Percentiles rank a stretch among this genome's conserved stretches.
Conservation (phyloP, 2,888 invertebrate species). For the Lasius fuliginosus region DNA sequence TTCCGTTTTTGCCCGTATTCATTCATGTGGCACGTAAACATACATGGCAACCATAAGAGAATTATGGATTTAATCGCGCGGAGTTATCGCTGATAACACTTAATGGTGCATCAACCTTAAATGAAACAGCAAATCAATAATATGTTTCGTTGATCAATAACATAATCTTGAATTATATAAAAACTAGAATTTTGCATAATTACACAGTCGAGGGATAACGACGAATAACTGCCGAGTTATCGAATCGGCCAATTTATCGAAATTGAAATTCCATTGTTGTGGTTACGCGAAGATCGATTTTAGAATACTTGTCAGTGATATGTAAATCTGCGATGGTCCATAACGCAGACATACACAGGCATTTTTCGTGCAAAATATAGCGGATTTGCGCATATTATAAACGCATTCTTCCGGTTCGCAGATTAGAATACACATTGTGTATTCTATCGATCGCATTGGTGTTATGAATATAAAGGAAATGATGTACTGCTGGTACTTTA, state of each 20-base stretch:
- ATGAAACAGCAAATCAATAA: conserved; percentile 2
- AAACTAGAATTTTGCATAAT: not conserved
- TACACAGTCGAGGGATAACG: not conserved
- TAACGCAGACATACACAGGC: not conserved
- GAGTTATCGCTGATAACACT: conserved; percentile 4
- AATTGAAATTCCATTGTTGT: conserved; percentile 25
- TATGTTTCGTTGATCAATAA: not conserved
- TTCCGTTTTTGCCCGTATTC: conserved; percentile 72
- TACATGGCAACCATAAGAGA: not conserved
- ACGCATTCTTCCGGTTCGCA: not conserved
- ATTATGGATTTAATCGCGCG: conserved; percentile 19
- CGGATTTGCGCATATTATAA: not conserved
- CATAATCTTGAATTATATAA: not conserved
- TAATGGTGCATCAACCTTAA: not conserved
- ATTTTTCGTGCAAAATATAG: not conserved
- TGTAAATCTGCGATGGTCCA: not conserved
- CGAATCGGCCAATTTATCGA: not conserved
- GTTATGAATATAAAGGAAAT: not conserved
- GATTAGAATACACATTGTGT: conserved; percentile 24
- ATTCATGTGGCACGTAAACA: conserved; percentile 21
- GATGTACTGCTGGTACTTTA: not conserved
- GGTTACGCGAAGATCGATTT: not conserved
- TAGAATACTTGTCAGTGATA: not conserved
- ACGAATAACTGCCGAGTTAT: not conserved
- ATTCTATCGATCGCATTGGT: conserved; percentile 19